Evolutionary conservation across 2,888 invertebrate genomes (phyloP), one percentile per base, ranked within the genome.

Genomic region (Hypercompe scribonia): DNA sequence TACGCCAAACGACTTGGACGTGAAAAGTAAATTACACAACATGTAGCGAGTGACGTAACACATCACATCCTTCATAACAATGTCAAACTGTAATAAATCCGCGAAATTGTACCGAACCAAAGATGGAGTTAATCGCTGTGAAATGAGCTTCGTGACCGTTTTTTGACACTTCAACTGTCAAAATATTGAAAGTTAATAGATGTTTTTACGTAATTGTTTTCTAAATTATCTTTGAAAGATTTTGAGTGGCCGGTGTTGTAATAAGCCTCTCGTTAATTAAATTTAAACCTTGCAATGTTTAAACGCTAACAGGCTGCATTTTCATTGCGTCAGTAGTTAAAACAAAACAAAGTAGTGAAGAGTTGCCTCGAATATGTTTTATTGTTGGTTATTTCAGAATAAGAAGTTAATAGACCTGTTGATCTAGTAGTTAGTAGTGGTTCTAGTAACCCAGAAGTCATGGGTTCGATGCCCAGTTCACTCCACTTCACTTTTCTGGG

Each of bases 21-120:
- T 65, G 31, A 46, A 70, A 73, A 69, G 63, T 75, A 73, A 69
- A 77, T 68, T 74, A 65, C 34, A 65, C 66, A 70, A 66, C 77
- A 78, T 71, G n/a, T 67, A 65, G 21, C 13, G 61, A 71, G 65
- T 68, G 68, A 65, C 68, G 61, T 71, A 71, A 68, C 31, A 61
- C n/a, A 34, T 28, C 31, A 61, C n/a, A 34, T 28, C 11, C 39
- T 69, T 69, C 61, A 54, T 58, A 68, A 58, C 63, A 64, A 34
- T 67, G 73, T 54, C 54, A 46, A 42, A 46, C 21, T 64, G 33
- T 74, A 64, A 74, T 71, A 65, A 54, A 71, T 68, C 65, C 67
- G 46, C 58, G 34, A 74, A 71, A 71, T 65, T 71, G 63, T 71
- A 31, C 39, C 69, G 39, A 4, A 39, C 50, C 65, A 34, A 31